phyloP scores from a whole-genome alignment of 2,797 vertebrate genomes.

The Kryptolebias ocellatus region DNA sequence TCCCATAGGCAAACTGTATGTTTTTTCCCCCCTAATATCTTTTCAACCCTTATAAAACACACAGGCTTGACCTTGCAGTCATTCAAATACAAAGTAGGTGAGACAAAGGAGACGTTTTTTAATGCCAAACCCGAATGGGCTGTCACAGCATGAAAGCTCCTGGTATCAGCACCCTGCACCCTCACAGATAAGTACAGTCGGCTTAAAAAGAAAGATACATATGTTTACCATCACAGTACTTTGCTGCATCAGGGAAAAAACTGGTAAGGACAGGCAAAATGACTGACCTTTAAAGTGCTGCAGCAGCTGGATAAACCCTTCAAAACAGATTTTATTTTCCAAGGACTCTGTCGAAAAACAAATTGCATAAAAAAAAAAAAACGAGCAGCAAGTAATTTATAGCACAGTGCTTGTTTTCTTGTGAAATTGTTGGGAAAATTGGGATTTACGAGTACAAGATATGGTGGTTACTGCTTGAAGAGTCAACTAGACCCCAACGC shows the following conservation, averaged over 20 bases:
- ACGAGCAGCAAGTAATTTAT: no score
- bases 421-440: background rate
- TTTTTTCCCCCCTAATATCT: constrained; percentile 15
- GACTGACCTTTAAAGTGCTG: constrained; percentile 70
- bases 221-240: constrained; percentile 67
- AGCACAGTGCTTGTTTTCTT: no score
- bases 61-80: constrained; percentile 61
- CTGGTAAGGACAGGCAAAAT: constrained; percentile 51
- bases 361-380: constrained; percentile 12
- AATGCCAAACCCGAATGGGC: constrained; percentile 48
- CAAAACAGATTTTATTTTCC: constrained; percentile 25
- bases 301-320: constrained; percentile 42
- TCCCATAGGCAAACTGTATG: constrained; percentile 12
- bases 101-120: constrained; percentile 43
- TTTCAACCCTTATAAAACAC: constrained; percentile 57
- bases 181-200: constrained; percentile 64
- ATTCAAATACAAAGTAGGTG: constrained; percentile 59
- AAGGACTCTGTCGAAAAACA: constrained; percentile 11
- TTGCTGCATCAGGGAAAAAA: constrained; percentile 66
- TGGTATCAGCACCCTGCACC: constrained; percentile 69
- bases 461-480: background rate
- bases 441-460: background rate
- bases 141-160: constrained; percentile 53
- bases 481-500: background rate
- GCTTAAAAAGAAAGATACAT: constrained; percentile 65